Base-by-base conservation (phyloP, 2,888 invertebrate genomes). In the Conchocele bisecta region DNA sequence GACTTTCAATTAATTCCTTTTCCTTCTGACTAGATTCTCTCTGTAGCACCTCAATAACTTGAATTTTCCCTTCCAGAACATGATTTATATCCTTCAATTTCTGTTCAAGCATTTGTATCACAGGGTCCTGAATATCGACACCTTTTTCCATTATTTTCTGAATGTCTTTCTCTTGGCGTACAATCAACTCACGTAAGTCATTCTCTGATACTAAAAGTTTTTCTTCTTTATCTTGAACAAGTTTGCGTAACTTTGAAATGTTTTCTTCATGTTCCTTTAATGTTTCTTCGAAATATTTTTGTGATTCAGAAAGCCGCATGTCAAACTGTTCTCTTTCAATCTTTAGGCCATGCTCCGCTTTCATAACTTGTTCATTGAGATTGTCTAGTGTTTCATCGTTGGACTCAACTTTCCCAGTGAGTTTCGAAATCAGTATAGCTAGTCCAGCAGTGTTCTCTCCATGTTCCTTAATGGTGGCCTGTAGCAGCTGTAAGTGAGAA, bases 401-500 rank as follows among this genome's bases (percentile, higher is more conserved):
- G 11, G 56, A 65, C 70, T 89, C 88, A 6, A 89, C 84, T 67
- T 87, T 87, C 13, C 77, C 67, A 0, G 88, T 88, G 20, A 90
- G 83, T 72, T 86, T 88, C 20, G 84, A 74, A 26, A 89, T 84
- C 35, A 88, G 74, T 24, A 77, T 31, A 9, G 83, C 78, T 48
- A 87, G 88, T 51, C 85, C 85, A 20, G 80, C 74, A 2, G 88
- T 57, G 35, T 67, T 82, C 60, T 86, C 81, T 41, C 87, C 88
- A 59, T 87, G 86, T 48, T 89, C 88, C 68, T 82, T 81, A 5
- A 89, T 82, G 15, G 84, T 75, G 9, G 73, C 74, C 66, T 89
- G 89, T n/a, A 90, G 57, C 15, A 90, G 81, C 89, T 89, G 75
- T 94, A 63, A 63, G 15, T 9, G 22, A 60, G 11, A 11, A 13